Conservation (phyloP, 2,113 vertebrate species). For the Stomatorhinus ivindoensis region DNA sequence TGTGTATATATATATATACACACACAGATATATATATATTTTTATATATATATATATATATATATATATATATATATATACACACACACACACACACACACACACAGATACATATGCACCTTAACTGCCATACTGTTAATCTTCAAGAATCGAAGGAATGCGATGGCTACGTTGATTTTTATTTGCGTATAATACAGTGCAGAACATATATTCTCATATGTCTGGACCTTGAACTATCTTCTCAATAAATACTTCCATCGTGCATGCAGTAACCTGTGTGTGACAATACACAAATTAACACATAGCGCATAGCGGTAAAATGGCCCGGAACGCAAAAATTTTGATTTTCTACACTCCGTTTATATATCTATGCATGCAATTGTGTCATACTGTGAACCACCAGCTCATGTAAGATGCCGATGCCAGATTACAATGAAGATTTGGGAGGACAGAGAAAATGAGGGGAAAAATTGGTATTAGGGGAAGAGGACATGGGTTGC, state of each 20-base stretch:
- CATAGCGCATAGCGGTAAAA: conserved; percentile 18
- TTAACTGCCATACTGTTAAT: not conserved
- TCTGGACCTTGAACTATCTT: conserved; percentile 14
- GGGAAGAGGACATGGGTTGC: conserved; percentile 20
- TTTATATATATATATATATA: too few relatives aligned
- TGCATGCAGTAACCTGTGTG: conserved; percentile 15
- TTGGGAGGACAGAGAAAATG: conserved; percentile 25
- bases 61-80: too few relatives aligned
- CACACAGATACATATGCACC: not conserved
- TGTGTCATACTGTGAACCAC: conserved; percentile 2
- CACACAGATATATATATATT: not conserved
- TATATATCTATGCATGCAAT: not conserved
- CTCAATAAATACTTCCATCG: conserved; percentile 14
- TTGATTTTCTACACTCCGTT: not conserved
- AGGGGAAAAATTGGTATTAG: conserved; percentile 20
- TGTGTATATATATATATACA: not conserved
- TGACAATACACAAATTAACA: conserved; percentile 21
- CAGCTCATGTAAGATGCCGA: conserved; percentile 25
- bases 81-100: not conserved
- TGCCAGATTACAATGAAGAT: conserved; percentile 34
- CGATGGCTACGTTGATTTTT: not conserved
- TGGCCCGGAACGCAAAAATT: not conserved
- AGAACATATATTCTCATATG: not conserved
- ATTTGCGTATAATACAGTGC: not conserved
- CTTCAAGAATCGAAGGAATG: conserved; percentile 3